These are phyloP conservation scores for Gymnopithys bicolor DNA, from an alignment of 2,797 vertebrate genomes.

Conservation along the genomic window DNA sequence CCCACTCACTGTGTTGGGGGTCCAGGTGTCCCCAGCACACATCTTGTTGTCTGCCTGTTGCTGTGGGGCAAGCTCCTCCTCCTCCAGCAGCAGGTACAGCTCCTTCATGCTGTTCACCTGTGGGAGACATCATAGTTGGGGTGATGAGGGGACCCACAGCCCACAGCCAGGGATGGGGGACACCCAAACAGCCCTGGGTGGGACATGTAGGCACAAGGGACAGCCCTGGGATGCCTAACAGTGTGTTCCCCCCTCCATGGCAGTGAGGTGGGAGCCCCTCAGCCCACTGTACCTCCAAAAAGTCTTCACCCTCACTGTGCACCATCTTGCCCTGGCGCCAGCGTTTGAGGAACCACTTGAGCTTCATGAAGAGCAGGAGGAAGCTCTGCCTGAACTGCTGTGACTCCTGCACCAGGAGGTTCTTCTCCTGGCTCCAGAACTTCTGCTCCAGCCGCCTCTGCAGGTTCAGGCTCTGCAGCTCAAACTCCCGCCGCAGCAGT, in stretches of 20 bases:
- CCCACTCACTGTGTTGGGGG: slow-evolving; percentile 80
- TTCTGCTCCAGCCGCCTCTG: slow-evolving; percentile 94
- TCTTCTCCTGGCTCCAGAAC: slow-evolving; percentile 95
- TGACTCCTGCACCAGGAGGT: slow-evolving; percentile 91
- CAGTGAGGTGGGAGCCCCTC: neutral
- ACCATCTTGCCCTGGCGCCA: slow-evolving; percentile 92
- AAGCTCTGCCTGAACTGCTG: slow-evolving; percentile 96
- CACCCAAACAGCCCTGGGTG: neutral
- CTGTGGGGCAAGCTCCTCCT: slow-evolving; percentile 87
- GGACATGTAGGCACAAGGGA: rapidly evolving
- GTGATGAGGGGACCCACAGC: neutral
- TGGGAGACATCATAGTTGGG: neutral
- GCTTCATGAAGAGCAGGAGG: slow-evolving; percentile 93
- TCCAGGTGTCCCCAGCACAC: slow-evolving; percentile 79
- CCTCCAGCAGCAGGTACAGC: slow-evolving; percentile 90
- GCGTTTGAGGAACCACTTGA: slow-evolving; percentile 95
- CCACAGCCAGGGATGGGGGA: neutral
- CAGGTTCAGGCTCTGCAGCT: slow-evolving; percentile 93
- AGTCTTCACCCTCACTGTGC: slow-evolving; percentile 87
- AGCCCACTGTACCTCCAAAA: slow-evolving; percentile 86
- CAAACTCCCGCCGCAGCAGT: slow-evolving; percentile 90
- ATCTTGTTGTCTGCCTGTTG: slow-evolving; percentile 88
- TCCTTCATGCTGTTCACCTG: slow-evolving; percentile 97
- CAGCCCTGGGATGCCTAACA: neutral
- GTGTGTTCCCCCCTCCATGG: rapidly evolving